A percentile compares a stretch with the other conserved stretches of the same genome.
Evolutionary conservation across 2,888 invertebrate genomes (phyloP).

Genomic region (Torymus aiolomorphi): DNA sequence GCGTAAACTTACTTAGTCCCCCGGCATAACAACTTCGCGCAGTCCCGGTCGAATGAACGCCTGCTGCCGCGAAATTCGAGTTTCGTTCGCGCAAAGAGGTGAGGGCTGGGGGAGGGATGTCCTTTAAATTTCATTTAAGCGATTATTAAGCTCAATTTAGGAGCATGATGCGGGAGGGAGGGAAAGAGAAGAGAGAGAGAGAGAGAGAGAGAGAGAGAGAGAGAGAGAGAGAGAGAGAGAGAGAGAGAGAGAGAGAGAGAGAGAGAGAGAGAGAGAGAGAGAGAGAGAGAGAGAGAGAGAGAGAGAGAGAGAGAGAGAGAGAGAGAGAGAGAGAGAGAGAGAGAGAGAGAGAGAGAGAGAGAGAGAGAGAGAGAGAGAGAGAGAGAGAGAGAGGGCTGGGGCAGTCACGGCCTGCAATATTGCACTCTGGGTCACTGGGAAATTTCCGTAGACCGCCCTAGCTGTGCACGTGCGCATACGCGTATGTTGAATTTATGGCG

Average conservation of each 20-base stretch:
- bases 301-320: not conserved
- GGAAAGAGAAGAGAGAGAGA: conserved; percentile 45
- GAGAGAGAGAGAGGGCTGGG: not conserved
- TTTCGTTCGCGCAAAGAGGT: conserved; percentile 43
- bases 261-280: not conserved
- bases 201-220: not conserved
- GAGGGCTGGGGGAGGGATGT: conserved; percentile 2
- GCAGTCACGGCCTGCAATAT: conserved; percentile 4
- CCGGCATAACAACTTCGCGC: conserved; percentile 62
- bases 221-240: not conserved
- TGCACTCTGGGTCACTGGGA: conserved; percentile 31
- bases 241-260: not conserved
- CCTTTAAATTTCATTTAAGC: conserved; percentile 67
- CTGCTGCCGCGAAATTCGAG: conserved; percentile 55
- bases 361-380: not conserved
- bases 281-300: not conserved
- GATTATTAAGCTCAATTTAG: conserved; percentile 67
- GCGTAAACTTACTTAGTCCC: conserved; percentile 61
- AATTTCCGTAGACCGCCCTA: conserved; percentile 11
- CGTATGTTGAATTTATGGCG: not conserved
- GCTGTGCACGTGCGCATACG: not conserved
- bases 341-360: not conserved
- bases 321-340: not conserved
- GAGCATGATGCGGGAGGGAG: conserved; percentile 42
- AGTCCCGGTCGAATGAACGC: conserved; percentile 15